Conservation (phyloP, 2,797 vertebrate species). For the Phyllotis vaccarum region DNA sequence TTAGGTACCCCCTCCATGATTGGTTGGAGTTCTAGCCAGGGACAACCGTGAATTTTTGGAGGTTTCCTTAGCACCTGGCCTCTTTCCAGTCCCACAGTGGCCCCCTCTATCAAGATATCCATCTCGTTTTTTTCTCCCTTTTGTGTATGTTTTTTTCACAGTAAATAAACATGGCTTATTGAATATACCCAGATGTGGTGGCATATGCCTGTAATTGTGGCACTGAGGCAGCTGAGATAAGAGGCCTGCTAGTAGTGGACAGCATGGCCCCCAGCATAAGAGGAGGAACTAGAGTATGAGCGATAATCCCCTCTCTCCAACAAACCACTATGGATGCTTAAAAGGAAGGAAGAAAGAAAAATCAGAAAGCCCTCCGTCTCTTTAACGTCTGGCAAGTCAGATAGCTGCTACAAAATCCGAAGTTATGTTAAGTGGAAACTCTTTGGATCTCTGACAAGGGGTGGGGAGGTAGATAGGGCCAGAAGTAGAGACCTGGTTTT, state of each 20-base stretch:
- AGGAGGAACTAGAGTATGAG: not conserved
- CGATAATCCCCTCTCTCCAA: too few relatives aligned
- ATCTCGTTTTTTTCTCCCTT: not conserved
- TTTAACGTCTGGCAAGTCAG: not conserved
- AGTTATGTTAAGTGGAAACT: not conserved
- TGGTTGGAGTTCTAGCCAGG: too few relatives aligned
- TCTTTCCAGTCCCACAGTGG: too few relatives aligned
- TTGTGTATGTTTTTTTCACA: slow-evolving; percentile 18
- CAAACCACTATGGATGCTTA: not conserved
- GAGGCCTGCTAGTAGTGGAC: not conserved
- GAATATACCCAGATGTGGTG: not conserved
- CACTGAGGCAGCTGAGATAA: not conserved
- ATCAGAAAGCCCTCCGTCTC: not conserved
- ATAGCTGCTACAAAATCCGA: not conserved
- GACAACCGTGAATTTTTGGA: too few relatives aligned
- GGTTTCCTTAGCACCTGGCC: too few relatives aligned
- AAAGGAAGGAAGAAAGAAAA: too few relatives aligned
- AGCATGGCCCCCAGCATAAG: not conserved
- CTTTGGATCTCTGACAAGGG: not conserved
- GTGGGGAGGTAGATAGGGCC: not conserved
- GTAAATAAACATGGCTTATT: not conserved
- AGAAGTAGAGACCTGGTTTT: not conserved
- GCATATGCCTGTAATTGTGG: not conserved
- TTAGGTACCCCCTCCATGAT: too few relatives aligned
- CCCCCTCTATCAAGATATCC: too few relatives aligned